Base-by-base conservation (phyloP, 2,888 invertebrate species). In the Pollenia amentaria region DNA sequence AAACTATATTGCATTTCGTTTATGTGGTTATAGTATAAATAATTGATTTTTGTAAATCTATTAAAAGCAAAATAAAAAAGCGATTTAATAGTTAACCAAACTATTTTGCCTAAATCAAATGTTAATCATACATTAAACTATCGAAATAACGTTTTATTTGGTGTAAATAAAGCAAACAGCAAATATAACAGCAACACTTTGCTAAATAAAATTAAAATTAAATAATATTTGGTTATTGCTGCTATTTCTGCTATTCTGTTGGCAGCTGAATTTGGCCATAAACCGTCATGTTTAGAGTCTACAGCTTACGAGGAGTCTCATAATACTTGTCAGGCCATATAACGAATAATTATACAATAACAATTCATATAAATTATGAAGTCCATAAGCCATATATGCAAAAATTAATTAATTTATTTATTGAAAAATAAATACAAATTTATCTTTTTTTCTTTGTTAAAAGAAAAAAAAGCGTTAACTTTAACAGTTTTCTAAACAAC, bases 21-120 rank as follows among this genome's bases (percentile, higher is more conserved):
- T 29, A 29, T 6, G 6, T 29, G 29, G 29, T 29, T 29, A 6
- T 29, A 4, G 6, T 6, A n/a, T n/a, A 29, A 29, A 29, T 29
- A 0, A 29, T 3, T 29, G 3, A 6, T 29, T 29, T 29, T 29
- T 29, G 29, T 29, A 29, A 6, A 29, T 40, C 12, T 57, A 38
- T 46, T 53, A 42, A 42, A 38, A 55, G 4, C 7, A 14, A 38
- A 38, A 18, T n/a, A 38, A 46, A 60, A 55, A 69, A 70, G 18
- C 60, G 79, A 67, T 78, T 79, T 73, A 62, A 65, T 12, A 67
- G 72, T 69, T 51, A 67, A 70, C 11, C 75, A 85, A 70, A 85
- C 76, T 73, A 88, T 87, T 82, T 88, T 88, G 85, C 88, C 89
- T 88, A 88, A 89, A 88, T 84, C 81, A 84, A 88, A 89, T 89